Evolutionary conservation across 2,113 vertebrate species (phyloP).

Genomic region (Tragelaphus imberbis): DNA sequence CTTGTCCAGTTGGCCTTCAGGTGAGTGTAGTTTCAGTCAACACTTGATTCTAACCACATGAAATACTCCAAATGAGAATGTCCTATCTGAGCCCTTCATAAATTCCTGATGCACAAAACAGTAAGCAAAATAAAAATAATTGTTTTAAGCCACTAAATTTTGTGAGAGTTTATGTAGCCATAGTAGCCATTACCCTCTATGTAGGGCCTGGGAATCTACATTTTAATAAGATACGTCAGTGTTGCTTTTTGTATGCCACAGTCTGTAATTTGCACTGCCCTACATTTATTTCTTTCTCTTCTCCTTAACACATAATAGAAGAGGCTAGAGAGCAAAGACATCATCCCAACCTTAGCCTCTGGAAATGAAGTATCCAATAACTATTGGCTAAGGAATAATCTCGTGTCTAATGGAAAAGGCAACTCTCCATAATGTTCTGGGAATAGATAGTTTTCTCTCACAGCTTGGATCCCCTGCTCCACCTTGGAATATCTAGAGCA

Average conservation of each 20-base stretch:
- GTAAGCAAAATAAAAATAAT: background rate
- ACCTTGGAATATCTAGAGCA: conserved; percentile 1
- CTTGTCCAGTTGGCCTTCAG: background rate
- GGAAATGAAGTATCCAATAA: background rate
- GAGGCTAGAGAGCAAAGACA: background rate
- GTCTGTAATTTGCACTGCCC: background rate
- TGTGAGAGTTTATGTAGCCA: background rate
- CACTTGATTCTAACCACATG: background rate
- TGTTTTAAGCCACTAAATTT: background rate
- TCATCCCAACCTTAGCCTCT: background rate
- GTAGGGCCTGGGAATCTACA: background rate
- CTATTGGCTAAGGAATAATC: background rate
- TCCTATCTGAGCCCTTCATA: background rate
- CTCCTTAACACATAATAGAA: background rate
- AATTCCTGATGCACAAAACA: background rate
- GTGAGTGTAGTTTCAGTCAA: background rate
- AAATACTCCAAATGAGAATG: background rate
- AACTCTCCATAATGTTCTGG: background rate
- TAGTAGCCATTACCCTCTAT: background rate
- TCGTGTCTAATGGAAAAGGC: background rate
- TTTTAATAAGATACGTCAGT: background rate
- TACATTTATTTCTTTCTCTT: background rate
- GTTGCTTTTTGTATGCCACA: background rate
- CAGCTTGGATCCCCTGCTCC: background rate
- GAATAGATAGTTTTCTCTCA: background rate